Evolutionary conservation across 2,888 invertebrate species (phyloP), one percentile per base, ranked within the genome.

Genomic region (Pollenia labialis): DNA sequence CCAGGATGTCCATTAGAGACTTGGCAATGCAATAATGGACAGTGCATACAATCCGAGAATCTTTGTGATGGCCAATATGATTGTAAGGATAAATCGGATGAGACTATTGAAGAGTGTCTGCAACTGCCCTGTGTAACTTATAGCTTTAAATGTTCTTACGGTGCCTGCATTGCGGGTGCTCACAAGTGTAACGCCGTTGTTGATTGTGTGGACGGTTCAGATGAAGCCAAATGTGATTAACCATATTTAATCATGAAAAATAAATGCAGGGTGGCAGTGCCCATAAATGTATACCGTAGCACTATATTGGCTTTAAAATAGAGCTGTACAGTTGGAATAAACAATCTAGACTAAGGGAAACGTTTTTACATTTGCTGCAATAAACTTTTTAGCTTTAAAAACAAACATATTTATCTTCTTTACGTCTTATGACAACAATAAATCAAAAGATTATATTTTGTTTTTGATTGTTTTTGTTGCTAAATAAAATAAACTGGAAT

Each of bases 91-190:
- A 90, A 89, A 0, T 90, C 92, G 0, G 93, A 93, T 83, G 93
- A 93, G 79, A 91, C 90, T 1, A 88, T 90, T 0, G 69, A 89
- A 56, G 83, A 79, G 9, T 93, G 93, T 56, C 85, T 91, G 7
- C 85, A 90, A 12, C 50, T 83, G 0, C 74, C 85, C 2, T 96
- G 96, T 89, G 94, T 94, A 0, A 88, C 90, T 0, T 94, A 94
- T 88, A 93, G 95, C 44, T 92, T 91, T 83, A 89, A 89, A 23
- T 92, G 92, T 81, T 90, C 90, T 12, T 93, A 92, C 11, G 92
- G 92, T 2, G 93, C 90, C 4, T 88, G 88, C 54, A 77, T 88
- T 66, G 71, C 85, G 11, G 80, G 81, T 0, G 68, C 32, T 18
- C 81, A 66, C 9, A 60, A 56, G 11, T 89, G 90, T 52, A 79